phyloP scores from a whole-genome alignment of 2,113 vertebrate species.

The Paraplagusia blochii region DNA sequence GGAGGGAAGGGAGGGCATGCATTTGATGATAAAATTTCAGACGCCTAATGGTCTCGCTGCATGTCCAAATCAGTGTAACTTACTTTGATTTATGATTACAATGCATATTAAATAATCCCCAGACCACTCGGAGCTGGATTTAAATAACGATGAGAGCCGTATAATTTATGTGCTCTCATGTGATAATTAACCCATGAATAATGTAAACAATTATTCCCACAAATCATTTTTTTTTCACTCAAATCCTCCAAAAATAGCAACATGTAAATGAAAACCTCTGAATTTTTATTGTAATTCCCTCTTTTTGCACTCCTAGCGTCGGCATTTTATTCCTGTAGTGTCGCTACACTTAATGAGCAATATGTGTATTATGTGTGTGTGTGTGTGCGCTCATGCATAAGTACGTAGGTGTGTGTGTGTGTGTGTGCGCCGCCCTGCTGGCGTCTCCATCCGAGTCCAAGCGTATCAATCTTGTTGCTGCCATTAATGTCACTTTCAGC shows the following conservation, averaged over 20 bases:
- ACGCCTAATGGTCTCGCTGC: constrained; percentile 54
- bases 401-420: neutral
- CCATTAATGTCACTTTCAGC: constrained; percentile 84
- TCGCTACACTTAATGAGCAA: constrained; percentile 1
- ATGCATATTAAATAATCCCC: constrained; percentile 64
- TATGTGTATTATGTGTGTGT: constrained; percentile 3
- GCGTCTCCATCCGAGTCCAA: constrained; percentile 66
- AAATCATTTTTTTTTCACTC: constrained; percentile 40
- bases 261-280: constrained; percentile 36
- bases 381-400: neutral
- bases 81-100: constrained; percentile 63
- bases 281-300: constrained; percentile 26
- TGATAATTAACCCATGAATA: constrained; percentile 65
- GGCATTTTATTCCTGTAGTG: constrained; percentile 8
- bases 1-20: too few relatives aligned
- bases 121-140: constrained; percentile 34
- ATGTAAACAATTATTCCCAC: constrained; percentile 56
- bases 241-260: constrained; percentile 34
- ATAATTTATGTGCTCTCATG: constrained; percentile 53
- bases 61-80: constrained; percentile 54
- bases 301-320: neutral
- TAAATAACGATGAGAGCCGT: constrained; percentile 48
- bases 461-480: constrained; percentile 75
- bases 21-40: constrained; percentile 57
- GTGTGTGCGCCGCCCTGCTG: constrained; percentile 29